Percentiles rank a stretch among this genome's conserved stretches.
These are phyloP conservation scores for Hanleya hanleyi DNA, from an alignment of 2,888 invertebrate species.

Conservation along the genomic window DNA sequence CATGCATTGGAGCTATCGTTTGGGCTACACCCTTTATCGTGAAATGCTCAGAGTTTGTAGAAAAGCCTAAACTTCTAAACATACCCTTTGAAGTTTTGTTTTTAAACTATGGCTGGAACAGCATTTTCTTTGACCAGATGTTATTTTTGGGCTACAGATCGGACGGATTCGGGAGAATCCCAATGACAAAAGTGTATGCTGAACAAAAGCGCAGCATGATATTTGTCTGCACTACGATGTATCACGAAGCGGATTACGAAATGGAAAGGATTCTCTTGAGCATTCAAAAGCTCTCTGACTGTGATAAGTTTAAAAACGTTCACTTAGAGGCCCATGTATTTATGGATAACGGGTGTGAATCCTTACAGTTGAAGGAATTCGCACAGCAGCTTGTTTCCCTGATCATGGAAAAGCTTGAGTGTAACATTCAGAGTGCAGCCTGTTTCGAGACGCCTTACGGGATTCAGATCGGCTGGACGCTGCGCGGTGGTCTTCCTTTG, in stretches of 20 bases:
- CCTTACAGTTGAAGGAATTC: constrained; percentile 38
- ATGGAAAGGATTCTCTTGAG: constrained; percentile 44
- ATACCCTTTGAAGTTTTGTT: constrained; percentile 40
- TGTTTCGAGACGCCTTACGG: constrained; percentile 42
- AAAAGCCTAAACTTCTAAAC: constrained; percentile 25
- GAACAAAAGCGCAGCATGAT: constrained; percentile 23
- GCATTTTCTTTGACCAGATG: constrained; percentile 43
- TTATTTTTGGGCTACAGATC: constrained; percentile 36
- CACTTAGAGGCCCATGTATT: constrained; percentile 44
- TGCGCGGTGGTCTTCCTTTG: constrained; percentile 43
- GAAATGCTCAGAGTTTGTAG: constrained; percentile 17
- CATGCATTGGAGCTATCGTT: constrained; percentile 31
- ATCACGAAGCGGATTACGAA: constrained; percentile 45
- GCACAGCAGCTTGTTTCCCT: constrained; percentile 39
- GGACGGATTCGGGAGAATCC: constrained; percentile 32
- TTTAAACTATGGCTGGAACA: constrained; percentile 38
- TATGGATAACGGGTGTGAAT: constrained; percentile 40
- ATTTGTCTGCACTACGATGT: constrained; percentile 47
- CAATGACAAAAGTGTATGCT: neutral
- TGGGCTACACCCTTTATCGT: constrained; percentile 39
- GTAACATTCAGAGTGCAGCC: constrained; percentile 22
- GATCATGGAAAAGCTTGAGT: constrained; percentile 29
- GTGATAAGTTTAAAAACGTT: constrained; percentile 33
- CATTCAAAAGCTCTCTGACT: constrained; percentile 19
- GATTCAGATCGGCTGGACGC: constrained; percentile 38